phyloP scores from a whole-genome alignment of 1,140 invertebrate species.

The Panagrolaimus sp. region DNA sequence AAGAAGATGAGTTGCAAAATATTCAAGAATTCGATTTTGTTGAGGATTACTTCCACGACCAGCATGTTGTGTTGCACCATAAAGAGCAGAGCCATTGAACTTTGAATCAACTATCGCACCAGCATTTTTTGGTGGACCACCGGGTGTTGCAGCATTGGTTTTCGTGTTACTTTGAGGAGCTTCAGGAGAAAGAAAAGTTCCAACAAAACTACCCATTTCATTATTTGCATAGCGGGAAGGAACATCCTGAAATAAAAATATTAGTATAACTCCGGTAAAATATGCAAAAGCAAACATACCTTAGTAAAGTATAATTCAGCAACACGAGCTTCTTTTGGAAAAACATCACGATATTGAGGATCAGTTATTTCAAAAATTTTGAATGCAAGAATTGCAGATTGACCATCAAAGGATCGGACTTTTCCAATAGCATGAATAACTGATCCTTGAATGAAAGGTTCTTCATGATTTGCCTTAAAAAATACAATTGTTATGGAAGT shows the following conservation, averaged over 20 bases:
- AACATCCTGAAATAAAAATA: not conserved
- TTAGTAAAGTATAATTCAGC: conserved; percentile 12
- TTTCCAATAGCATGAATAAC: not conserved
- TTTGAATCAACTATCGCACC: too few relatives aligned
- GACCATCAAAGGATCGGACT: not conserved
- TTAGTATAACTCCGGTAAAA: not conserved
- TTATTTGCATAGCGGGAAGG: not conserved
- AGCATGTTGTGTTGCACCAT: too few relatives aligned
- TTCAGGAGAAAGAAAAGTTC: conserved; percentile 3
- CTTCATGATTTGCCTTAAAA: not conserved
- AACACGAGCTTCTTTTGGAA: not conserved
- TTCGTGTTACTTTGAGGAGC: not conserved
- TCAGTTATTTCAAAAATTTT: not conserved
- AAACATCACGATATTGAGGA: not conserved
- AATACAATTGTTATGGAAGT: not conserved
- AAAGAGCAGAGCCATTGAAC: too few relatives aligned
- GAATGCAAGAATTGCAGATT: not conserved
- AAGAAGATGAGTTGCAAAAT: too few relatives aligned
- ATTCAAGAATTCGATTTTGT: too few relatives aligned
- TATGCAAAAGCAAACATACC: not conserved
- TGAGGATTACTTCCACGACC: too few relatives aligned
- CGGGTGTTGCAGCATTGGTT: not conserved
- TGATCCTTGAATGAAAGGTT: not conserved
- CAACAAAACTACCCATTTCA: not conserved
- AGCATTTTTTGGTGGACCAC: not conserved